phyloP scores from a whole-genome alignment of 2,888 invertebrate genomes.

The Rhamnusium bicolor region DNA sequence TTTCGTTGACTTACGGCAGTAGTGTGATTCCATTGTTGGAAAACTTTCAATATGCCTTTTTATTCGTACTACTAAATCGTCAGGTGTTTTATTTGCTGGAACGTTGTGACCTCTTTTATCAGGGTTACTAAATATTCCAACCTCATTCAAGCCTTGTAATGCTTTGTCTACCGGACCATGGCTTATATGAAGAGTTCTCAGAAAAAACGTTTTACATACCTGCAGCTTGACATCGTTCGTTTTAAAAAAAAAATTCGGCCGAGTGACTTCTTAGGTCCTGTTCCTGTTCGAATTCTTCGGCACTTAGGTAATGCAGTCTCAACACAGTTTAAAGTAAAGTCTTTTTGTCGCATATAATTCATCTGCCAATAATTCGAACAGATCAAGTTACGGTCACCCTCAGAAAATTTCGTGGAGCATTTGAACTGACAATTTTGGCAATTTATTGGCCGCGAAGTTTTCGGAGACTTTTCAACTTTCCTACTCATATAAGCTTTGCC shows the following conservation, averaged over 20 bases:
- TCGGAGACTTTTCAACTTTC: constrained; percentile 19
- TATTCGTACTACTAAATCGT: background rate
- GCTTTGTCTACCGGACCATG: constrained; percentile 13
- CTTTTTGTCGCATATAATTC: constrained; percentile 23
- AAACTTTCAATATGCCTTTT: background rate
- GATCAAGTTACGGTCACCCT: constrained; percentile 7
- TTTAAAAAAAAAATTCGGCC: constrained; percentile 18
- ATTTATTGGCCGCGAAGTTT: background rate
- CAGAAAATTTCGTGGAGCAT: constrained; percentile 14
- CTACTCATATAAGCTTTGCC: constrained; percentile 16
- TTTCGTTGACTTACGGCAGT: constrained; percentile 7
- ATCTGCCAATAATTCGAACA: constrained; percentile 17
- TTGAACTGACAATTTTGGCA: constrained; percentile 26
- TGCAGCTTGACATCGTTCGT: background rate
- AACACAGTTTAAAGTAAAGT: constrained; percentile 32
- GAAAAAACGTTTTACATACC: constrained; percentile 24
- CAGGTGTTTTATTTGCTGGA: constrained; percentile 3
- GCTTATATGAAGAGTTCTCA: constrained; percentile 10
- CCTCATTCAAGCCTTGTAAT: background rate
- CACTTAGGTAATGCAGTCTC: constrained; percentile 7
- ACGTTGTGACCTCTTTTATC: background rate
- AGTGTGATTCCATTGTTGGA: constrained; percentile 16
- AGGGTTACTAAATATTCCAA: background rate
- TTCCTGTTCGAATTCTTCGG: constrained; percentile 18
- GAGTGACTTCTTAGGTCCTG: constrained; percentile 7